phyloP scores from a whole-genome alignment of 1,140 invertebrate species.

The Leucophenga varia region DNA sequence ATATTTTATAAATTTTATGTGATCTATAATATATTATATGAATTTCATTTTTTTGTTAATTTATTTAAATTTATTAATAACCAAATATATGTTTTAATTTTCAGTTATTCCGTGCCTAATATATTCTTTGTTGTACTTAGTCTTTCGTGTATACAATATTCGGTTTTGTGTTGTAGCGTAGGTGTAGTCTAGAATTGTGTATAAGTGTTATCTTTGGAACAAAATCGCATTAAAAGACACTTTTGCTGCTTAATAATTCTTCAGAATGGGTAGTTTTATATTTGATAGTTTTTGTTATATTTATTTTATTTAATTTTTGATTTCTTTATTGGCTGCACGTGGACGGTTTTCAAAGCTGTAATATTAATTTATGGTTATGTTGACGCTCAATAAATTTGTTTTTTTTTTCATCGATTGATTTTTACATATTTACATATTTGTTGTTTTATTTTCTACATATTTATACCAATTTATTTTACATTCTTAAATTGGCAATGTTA shows the following conservation, averaged over 20 bases:
- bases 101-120: neutral
- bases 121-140: slow-evolving; percentile 19
- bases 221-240: neutral
- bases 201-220: slow-evolving; percentile 2
- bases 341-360: slow-evolving; percentile 57
- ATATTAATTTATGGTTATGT: slow-evolving; percentile 41
- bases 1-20: too few relatives aligned
- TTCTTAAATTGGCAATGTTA: too few relatives aligned
- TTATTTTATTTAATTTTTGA: slow-evolving; percentile 19
- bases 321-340: slow-evolving; percentile 50
- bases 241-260: slow-evolving; percentile 3
- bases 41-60: too few relatives aligned
- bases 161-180: neutral
- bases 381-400: slow-evolving; percentile 24
- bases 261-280: slow-evolving; percentile 5
- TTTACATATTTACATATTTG: slow-evolving; percentile 49
- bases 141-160: too few relatives aligned
- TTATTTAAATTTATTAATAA: too few relatives aligned
- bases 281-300: slow-evolving; percentile 11
- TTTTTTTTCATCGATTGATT: slow-evolving; percentile 23
- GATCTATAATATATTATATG: too few relatives aligned
- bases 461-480: slow-evolving; percentile 6
- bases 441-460: slow-evolving; percentile 1
- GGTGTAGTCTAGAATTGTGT: neutral
- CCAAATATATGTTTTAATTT: too few relatives aligned